A percentile compares a stretch with the other conserved stretches of the same genome.
phyloP scores from a whole-genome alignment of 2,113 vertebrate species.

The Cyphomyrus plagiostoma region DNA sequence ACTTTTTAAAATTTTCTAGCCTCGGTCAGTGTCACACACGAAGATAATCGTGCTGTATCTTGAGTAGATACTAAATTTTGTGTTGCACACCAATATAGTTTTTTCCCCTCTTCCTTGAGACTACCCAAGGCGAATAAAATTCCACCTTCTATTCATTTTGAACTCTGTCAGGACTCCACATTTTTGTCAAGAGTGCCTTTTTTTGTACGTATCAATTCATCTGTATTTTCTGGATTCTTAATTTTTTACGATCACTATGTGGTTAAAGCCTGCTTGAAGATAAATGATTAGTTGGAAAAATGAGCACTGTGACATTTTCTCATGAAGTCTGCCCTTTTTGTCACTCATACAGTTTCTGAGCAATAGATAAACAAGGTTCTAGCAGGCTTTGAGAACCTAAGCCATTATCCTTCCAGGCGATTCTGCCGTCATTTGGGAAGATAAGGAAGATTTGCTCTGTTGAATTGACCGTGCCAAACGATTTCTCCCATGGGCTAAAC shows the following conservation, averaged over 20 bases:
- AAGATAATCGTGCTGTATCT: constrained; percentile 30
- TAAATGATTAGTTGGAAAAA: neutral
- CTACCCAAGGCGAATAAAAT: constrained; percentile 41
- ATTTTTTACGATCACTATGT: neutral
- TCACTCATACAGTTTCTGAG: neutral
- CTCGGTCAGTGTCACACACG: constrained; percentile 22
- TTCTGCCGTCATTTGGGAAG: neutral
- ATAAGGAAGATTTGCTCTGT: neutral
- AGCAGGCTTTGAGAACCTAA: neutral
- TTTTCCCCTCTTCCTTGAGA: constrained; percentile 16
- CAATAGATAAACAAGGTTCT: neutral
- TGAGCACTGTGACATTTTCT: neutral
- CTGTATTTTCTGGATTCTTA: constrained; percentile 9
- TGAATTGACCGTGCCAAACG: neutral
- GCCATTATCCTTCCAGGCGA: neutral
- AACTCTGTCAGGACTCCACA: constrained; percentile 34
- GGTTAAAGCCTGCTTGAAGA: neutral
- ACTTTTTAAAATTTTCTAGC: constrained; percentile 59
- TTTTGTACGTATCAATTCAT: constrained; percentile 26
- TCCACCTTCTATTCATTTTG: constrained; percentile 38
- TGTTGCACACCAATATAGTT: constrained; percentile 27
- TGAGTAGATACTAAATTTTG: constrained; percentile 22
- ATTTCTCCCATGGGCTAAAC: neutral
- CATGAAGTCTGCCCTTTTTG: neutral
- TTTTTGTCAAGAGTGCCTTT: constrained; percentile 53